These are phyloP conservation scores for Dasysyrphus albostriatus DNA, from an alignment of 2,888 invertebrate genomes.

Conservation along the genomic window DNA sequence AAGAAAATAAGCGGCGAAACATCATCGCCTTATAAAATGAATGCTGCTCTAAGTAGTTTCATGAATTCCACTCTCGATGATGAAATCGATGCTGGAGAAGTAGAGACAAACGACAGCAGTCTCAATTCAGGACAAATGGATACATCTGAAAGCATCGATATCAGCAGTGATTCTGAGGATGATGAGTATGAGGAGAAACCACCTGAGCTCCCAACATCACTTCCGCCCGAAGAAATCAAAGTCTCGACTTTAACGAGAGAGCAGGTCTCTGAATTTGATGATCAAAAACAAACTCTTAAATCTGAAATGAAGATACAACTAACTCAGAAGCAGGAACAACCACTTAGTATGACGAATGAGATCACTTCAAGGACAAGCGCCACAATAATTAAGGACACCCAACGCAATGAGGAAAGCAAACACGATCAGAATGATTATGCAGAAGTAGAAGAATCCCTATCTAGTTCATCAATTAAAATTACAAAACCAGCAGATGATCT, in stretches of 20 bases:
- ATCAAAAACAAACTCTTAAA: slow-evolving; percentile 60
- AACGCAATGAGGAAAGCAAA: slow-evolving; percentile 9
- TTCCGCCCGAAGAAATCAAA: slow-evolving; percentile 74
- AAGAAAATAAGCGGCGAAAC: slow-evolving; percentile 71
- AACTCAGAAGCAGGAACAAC: slow-evolving; percentile 52
- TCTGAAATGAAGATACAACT: slow-evolving; percentile 46
- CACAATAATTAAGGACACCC: neutral
- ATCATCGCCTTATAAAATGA: slow-evolving; percentile 77
- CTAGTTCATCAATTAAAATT: slow-evolving; percentile 51
- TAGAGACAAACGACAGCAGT: slow-evolving; percentile 57
- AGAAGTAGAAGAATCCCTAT: slow-evolving; percentile 60
- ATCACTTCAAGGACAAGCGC: slow-evolving; percentile 26
- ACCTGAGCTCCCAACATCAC: slow-evolving; percentile 78
- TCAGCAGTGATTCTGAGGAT: slow-evolving; percentile 74
- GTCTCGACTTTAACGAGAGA: slow-evolving; percentile 32
- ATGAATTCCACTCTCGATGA: slow-evolving; percentile 77
- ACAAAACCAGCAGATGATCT: slow-evolving; percentile 70
- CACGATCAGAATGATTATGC: slow-evolving; percentile 60
- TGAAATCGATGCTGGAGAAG: slow-evolving; percentile 75
- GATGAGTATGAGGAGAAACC: slow-evolving; percentile 64
- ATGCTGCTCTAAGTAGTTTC: slow-evolving; percentile 78
- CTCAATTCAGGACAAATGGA: slow-evolving; percentile 74
- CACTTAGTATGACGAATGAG: slow-evolving; percentile 46
- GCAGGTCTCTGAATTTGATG: slow-evolving; percentile 9
- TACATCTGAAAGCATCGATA: slow-evolving; percentile 64